Percentiles rank a stretch among this genome's conserved stretches.
phyloP scores from a whole-genome alignment of 2,888 invertebrate genomes.

The Quadroppia sp. region DNA sequence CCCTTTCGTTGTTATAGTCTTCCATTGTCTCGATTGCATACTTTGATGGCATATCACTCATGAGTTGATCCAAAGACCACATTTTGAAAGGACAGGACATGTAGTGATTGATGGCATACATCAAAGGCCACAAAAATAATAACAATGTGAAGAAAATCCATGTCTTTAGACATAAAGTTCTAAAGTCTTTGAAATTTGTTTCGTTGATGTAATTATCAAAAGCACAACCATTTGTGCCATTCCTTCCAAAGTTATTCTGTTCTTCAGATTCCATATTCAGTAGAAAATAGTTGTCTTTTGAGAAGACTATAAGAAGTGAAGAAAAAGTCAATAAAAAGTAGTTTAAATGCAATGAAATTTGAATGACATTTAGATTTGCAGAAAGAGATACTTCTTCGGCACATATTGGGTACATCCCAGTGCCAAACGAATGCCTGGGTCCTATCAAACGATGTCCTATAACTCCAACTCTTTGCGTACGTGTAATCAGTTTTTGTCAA shows the following conservation, averaged over 20 bases:
- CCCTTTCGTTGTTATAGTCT: too few species aligned
- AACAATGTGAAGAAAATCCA: not conserved
- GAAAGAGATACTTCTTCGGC: not conserved
- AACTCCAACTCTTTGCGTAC: conserved; percentile 38
- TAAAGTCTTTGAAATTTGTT: too few species aligned
- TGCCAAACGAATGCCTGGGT: not conserved
- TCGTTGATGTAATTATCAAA: too few species aligned
- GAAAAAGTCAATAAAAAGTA: not conserved
- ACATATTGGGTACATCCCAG: conserved; percentile 16
- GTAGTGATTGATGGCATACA: not conserved
- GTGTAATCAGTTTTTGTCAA: conserved; percentile 40
- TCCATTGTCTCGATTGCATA: not conserved
- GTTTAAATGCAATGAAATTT: not conserved
- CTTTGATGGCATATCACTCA: not conserved
- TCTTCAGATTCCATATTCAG: too few species aligned
- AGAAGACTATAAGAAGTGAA: too few species aligned
- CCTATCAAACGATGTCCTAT: not conserved
- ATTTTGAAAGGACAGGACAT: not conserved
- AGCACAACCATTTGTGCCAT: too few species aligned
- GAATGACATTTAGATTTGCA: not conserved
- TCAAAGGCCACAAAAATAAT: not conserved
- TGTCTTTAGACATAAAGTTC: too few species aligned
- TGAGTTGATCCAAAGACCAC: too few species aligned
- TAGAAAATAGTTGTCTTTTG: too few species aligned
- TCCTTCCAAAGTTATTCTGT: too few species aligned